Evolutionary conservation across 1,140 invertebrate species (phyloP), one percentile per base, ranked within the genome.

Genomic region (Cotesia chilonis): DNA sequence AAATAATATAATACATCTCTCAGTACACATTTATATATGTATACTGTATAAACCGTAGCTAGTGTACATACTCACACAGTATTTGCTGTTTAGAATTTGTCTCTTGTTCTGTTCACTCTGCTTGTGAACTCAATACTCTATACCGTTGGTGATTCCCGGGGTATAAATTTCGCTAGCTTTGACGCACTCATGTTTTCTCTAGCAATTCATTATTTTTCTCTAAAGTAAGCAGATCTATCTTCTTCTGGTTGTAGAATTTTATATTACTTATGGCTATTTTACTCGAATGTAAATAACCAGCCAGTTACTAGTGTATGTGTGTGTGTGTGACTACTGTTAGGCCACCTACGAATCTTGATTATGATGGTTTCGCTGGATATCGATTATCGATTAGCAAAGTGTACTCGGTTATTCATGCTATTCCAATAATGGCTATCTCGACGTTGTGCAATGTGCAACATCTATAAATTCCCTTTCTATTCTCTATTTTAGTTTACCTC

Each of bases 301-400:
- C 28, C 28, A 28, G 28, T 28, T 28, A 47, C 41, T 47, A 10
- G 41, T 47, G 41, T 47, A 4, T 41, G 38, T 41, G 5, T 41
- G 17, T 17, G 17, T 17, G 17, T 17, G 41, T 6, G 10, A 47
- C 41, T 9, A 66, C 37, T 65, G 41, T 51, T 37, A 55, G 51
- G 52, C n/a, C 64, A 57, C 35, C 52, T 72, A 72, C 70, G 64
- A 72, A 67, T 72, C 55, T 67, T 60, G 64, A 67, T 67, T 72
- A 72, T 59, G 52, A 72, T 72, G 55, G 70, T 72, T 72, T 67
- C 35, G 63, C 35, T 57, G 63, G 52, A 67, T 72, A 72, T 72
- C 63, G 70, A 72, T 72, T 72, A 72, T 72, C 70, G 70, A 72
- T 72, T 72, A 72, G 70, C 12, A 60, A 67, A 72, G 70, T 72